Base-by-base conservation (phyloP, 1,140 invertebrate genomes). In the Leptonema lineaticorne region DNA sequence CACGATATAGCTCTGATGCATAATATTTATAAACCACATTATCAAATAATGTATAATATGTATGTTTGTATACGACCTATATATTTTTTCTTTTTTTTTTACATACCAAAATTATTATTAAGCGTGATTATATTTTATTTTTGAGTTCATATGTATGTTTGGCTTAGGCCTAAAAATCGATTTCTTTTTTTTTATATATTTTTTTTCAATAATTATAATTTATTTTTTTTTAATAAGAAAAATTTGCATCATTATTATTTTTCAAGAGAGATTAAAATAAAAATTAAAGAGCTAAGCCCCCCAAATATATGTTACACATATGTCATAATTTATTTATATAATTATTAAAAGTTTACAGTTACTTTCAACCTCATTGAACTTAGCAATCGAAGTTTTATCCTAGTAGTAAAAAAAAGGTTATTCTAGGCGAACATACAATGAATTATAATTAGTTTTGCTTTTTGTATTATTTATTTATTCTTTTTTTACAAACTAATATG, bases 1-100 rank as follows among this genome's bases (percentile, higher is more conserved):
- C 70, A 71, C 69, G 63, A 71, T 58, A 59, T 71, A 67, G 69
- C 64, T 46, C 59, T 65, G 56, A 68, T 53, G 37, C 24, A 53
- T 16, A 53, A 11, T 41, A 50, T 65, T 59, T 46, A 57, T 24
- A 59, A 33, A 63, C 16, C n/a, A 27, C 29, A 57, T 63, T 24
- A 59, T 45, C 16, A 24, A 33, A 59, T 59, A 59, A 59, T 59
- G 57, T 57, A 28, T 33, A 59, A 24, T 16, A 33, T 28, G 4
- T 59, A 53, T n/a, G n/a, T n/a, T n/a, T 53, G 16, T 41, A 11
- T 2, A 41, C 20, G 24, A 53, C 20, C 50, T n/a, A n/a, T n/a
- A n/a, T n/a, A n/a, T 2, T 41, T 53, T 53, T 26, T 53, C 16
- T 16, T 20, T 53, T 3, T 3, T 11, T 26, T 53, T 26, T 26